phyloP scores from a whole-genome alignment of 2,113 vertebrate genomes.

The Chascanopsetta lugubris region DNA sequence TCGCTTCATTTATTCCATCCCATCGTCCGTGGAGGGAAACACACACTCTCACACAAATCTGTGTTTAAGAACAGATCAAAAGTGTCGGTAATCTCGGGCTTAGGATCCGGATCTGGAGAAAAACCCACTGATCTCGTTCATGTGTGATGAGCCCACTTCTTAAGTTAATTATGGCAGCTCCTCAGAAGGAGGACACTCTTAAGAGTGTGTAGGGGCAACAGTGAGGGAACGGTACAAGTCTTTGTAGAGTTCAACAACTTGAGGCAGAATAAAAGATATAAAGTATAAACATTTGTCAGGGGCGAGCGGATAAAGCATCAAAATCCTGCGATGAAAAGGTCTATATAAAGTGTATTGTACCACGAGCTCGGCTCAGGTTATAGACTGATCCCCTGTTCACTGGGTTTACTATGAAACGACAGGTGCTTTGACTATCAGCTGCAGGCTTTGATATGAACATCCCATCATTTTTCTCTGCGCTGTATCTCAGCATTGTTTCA shows the following conservation, averaged over 20 bases:
- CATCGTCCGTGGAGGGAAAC: conserved; percentile 50
- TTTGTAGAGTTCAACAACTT: conserved; percentile 22
- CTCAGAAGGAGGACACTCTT: conserved; percentile 43
- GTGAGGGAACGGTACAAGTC: conserved; percentile 25
- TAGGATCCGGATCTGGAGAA: conserved; percentile 49
- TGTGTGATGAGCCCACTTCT: conserved; percentile 45
- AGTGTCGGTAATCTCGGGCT: conserved; percentile 64
- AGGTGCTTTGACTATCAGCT: neutral
- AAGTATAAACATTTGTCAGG: neutral
- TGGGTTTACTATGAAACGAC: neutral
- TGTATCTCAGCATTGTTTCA: too few relatives aligned
- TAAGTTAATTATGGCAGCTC: conserved; percentile 65
- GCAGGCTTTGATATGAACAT: neutral
- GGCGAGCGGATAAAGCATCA: neutral
- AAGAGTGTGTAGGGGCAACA: conserved; percentile 29
- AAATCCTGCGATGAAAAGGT: neutral
- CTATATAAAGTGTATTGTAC: too few relatives aligned
- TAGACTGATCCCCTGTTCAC: neutral
- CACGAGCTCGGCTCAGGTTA: neutral
- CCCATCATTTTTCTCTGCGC: too few relatives aligned
- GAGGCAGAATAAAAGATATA: conserved; percentile 24
- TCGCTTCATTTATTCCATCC: conserved; percentile 54
- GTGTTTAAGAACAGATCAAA: conserved; percentile 67
- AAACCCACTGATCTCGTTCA: conserved; percentile 35
- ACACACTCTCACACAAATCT: conserved; percentile 60